Percentiles rank a stretch among this genome's conserved stretches.
phyloP scores from a whole-genome alignment of 2,888 invertebrate genomes.

The Resseliella maxima region DNA sequence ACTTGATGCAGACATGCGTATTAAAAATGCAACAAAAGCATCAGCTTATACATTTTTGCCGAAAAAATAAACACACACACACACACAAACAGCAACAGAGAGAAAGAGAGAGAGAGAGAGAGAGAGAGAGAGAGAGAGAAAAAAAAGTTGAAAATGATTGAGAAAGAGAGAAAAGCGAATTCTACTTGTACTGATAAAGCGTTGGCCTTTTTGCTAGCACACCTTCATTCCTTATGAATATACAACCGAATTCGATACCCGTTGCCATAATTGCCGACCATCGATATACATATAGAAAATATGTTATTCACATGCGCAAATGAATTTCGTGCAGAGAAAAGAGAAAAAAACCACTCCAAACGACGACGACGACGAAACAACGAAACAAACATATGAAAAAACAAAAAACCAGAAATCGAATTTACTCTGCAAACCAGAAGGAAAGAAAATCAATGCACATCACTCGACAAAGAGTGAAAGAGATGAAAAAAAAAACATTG shows the following conservation, averaged over 20 bases:
- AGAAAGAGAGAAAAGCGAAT: not conserved
- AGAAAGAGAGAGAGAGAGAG: not conserved
- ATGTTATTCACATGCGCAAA: constrained; percentile 20
- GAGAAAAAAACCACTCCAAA: not conserved
- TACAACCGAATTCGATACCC: not conserved
- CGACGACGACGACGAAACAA: not conserved
- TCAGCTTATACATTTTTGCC: not conserved
- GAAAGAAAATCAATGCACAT: not conserved
- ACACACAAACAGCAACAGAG: not conserved
- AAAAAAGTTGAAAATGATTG: not conserved
- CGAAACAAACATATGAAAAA: not conserved
- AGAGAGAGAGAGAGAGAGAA: not conserved
- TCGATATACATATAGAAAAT: constrained; percentile 26
- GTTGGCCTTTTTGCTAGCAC: not conserved
- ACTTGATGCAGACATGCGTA: not conserved
- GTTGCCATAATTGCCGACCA: not conserved
- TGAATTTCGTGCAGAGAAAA: not conserved
- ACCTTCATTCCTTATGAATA: not conserved
- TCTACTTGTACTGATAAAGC: not conserved
- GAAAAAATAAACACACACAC: not conserved
- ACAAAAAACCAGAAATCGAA: constrained; percentile 32
- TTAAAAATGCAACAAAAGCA: not conserved
- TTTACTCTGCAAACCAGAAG: not conserved
- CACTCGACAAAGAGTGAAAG: not conserved
- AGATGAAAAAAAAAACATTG: not conserved